phyloP scores from a whole-genome alignment of 2,113 vertebrate species.

The Oncorhynchus nerka region DNA sequence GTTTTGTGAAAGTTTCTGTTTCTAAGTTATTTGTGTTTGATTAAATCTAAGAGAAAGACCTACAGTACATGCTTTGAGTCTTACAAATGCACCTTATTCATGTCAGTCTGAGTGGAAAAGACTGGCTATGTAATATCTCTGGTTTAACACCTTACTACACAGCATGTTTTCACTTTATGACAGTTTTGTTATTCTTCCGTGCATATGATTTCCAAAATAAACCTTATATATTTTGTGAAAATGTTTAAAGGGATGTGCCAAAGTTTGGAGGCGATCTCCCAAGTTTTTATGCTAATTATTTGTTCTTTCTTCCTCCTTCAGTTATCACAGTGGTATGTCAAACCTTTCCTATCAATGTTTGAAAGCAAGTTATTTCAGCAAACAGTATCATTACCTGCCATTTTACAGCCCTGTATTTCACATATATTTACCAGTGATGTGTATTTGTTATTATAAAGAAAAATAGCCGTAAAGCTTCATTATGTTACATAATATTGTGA shows the following conservation, averaged over 20 bases:
- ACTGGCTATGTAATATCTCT: conserved; percentile 76
- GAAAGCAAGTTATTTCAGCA: conserved; percentile 82
- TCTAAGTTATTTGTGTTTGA: conserved; percentile 67
- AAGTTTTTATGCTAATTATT: conserved; percentile 66
- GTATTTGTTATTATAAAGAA: conserved; percentile 87
- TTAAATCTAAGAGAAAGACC: conserved; percentile 62
- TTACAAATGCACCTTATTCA: conserved; percentile 82
- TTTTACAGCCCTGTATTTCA: conserved; percentile 87
- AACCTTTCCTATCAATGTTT: conserved; percentile 79
- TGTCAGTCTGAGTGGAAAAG: conserved; percentile 66
- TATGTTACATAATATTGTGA: conserved; percentile 89
- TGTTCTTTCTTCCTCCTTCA: conserved; percentile 67
- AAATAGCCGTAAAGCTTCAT: conserved; percentile 85
- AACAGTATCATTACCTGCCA: conserved; percentile 86
- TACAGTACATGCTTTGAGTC: conserved; percentile 70
- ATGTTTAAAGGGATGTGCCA: conserved; percentile 80
- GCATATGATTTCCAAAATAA: conserved; percentile 70
- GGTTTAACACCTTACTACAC: conserved; percentile 82
- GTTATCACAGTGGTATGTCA: conserved; percentile 79
- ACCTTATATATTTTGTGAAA: conserved; percentile 69
- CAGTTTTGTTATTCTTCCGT: conserved; percentile 77
- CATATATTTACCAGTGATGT: conserved; percentile 87
- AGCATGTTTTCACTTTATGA: conserved; percentile 81
- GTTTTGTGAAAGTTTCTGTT: conserved; percentile 66
- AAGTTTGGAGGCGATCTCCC: conserved; percentile 83